Base-by-base conservation (phyloP, 2,113 vertebrate species). In the Pseudonaja textilis region DNA sequence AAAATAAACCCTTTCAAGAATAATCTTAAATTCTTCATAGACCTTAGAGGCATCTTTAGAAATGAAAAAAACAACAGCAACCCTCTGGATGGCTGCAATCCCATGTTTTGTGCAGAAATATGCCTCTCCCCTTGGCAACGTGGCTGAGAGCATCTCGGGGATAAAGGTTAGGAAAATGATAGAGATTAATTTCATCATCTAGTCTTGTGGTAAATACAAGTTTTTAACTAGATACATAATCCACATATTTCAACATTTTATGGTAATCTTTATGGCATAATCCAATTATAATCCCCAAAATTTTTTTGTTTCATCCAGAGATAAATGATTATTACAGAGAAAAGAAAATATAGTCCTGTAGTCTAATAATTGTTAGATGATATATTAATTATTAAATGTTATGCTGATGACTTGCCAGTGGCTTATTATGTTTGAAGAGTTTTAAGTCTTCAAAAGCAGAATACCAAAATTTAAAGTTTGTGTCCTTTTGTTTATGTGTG, bases 361-460 rank as follows among this genome's bases (percentile, higher is more conserved):
- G 45, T 1, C 8, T 94, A 94, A 94, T 23, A 94, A 92, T 95
- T 96, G 26, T 95, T 90, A 96, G 93, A 87, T 94, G n/a, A n/a
- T 95, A 95, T 96, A 94, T 1, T 20, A 94, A 93, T 95, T 95
- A 93, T 91, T 95, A 9, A 93, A 95, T 95, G 93, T 90, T 95
- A 10, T 29, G 47, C 14, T 11, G 45, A 87, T 90, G n/a, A 91
- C 2, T 18, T n/a, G 25, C 29, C 16, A 22, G 85, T 45, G 91
- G 57, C n/a, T 0, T 29, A 88, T 91, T 85, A 50, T 50, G 9
- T 92, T 52, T 94, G 90, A 90, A 94, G 92, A 61, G 7, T 23
- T 59, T 56, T 91, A 50, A 34, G 88, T 34, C 55, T 92, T 25
- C 50, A 47, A 69, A 91, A 81, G 42, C 54, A 87, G 94, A 93